These are phyloP conservation scores for Hypsibius dujardini DNA, from an alignment of 1,140 invertebrate genomes.

Conservation along the genomic window DNA sequence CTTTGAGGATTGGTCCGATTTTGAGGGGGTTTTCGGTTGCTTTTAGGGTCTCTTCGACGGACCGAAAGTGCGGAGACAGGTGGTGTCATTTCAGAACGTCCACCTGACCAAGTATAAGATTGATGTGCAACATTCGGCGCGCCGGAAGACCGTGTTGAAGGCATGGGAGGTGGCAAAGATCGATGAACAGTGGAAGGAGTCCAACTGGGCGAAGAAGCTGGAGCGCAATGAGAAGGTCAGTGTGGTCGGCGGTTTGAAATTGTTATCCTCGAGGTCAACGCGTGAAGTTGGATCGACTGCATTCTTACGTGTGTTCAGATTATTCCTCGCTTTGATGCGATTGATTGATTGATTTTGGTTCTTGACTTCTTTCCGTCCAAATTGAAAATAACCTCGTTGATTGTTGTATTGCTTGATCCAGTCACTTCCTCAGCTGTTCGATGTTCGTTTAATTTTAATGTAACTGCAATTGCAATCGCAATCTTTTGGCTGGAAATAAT, in stretches of 20 bases:
- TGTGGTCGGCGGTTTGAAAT: not conserved
- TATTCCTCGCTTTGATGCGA: too few species aligned
- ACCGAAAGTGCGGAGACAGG: conserved; percentile 63
- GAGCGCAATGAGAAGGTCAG: conserved; percentile 59
- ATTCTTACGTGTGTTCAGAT: too few species aligned
- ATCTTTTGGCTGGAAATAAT: too few species aligned
- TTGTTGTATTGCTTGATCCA: too few species aligned
- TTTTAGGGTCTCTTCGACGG: conserved; percentile 78
- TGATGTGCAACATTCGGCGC: conserved; percentile 65
- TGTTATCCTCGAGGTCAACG: too few species aligned
- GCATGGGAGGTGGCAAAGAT: conserved; percentile 53
- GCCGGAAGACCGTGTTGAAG: conserved; percentile 65
- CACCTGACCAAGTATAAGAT: conserved; percentile 80
- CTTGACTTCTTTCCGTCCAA: too few species aligned
- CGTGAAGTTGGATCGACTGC: too few species aligned
- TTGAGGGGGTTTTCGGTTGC: conserved; percentile 22
- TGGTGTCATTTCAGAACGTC: conserved; percentile 70
- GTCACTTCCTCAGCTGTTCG: too few species aligned
- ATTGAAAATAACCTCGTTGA: too few species aligned
- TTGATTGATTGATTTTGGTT: too few species aligned
- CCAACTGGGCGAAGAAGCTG: conserved; percentile 41
- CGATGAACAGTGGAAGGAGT: conserved; percentile 34
- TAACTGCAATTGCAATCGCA: too few species aligned
- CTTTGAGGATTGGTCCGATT: not conserved
- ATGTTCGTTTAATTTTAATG: too few species aligned